Conservation (phyloP, 35 echinoderm and acorn worm genomes). For the Ophiothrix spiculata region DNA sequence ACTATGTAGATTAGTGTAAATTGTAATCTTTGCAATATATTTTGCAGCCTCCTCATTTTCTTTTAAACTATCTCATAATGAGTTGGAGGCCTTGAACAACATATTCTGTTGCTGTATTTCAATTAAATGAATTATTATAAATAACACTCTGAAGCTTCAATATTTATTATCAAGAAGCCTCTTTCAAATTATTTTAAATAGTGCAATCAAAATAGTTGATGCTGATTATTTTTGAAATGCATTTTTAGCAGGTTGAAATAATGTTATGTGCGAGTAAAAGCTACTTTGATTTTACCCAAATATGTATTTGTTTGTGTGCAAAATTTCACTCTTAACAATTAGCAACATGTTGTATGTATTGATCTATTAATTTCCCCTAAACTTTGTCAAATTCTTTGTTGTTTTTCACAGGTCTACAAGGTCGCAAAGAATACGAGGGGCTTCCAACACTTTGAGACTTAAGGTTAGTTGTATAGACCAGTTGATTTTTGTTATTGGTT, state of each 20-base stretch:
- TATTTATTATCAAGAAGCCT: no score
- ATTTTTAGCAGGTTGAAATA: neutral
- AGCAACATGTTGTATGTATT: neutral
- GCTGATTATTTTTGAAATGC: neutral
- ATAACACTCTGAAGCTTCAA: no score
- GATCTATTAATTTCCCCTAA: neutral
- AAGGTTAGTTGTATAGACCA: slow-evolving; percentile 54
- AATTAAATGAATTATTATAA: no score
- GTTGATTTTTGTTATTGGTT: neutral
- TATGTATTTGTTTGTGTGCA: neutral
- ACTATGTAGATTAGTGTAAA: no score
- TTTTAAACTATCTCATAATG: no score
- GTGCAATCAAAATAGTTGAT: no score
- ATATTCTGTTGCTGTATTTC: no score
- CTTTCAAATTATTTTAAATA: no score
- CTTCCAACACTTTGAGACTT: slow-evolving; percentile 76
- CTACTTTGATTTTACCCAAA: neutral
- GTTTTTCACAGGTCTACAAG: slow-evolving; percentile 85
- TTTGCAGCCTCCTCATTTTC: no score
- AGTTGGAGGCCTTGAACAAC: no score
- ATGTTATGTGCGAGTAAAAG: neutral
- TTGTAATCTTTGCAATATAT: no score
- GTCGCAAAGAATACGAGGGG: slow-evolving; percentile 96
- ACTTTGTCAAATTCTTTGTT: slow-evolving; percentile 9
- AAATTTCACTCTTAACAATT: neutral